phyloP scores from a whole-genome alignment of 92 coral and sea anemone species.

The Chrysogorgia sp. region DNA sequence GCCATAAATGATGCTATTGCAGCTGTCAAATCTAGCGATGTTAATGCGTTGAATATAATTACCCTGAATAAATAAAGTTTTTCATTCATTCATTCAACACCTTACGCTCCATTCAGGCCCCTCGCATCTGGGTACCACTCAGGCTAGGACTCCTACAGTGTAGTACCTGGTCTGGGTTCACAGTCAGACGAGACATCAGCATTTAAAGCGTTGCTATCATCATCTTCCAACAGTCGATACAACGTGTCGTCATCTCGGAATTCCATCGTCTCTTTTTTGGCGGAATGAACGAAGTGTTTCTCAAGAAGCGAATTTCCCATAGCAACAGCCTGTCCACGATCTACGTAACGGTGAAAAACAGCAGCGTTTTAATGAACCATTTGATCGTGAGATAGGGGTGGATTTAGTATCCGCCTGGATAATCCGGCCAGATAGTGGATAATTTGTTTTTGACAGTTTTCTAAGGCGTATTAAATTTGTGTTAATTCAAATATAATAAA shows the following conservation, averaged over 20 bases:
- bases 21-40: neutral
- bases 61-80: no score
- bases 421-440: no score
- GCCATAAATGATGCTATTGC: no score
- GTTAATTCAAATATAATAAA: no score
- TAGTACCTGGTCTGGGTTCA: constrained; percentile 81
- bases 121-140: neutral
- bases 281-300: constrained; percentile 78
- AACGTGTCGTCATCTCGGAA: constrained; percentile 80
- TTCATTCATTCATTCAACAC: no score
- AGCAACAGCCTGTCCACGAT: constrained; percentile 76
- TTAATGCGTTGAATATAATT: no score
- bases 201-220: constrained; percentile 89
- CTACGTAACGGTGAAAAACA: constrained; percentile 43
- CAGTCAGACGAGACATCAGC: constrained; percentile 87
- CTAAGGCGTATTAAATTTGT: no score
- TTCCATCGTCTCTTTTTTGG: constrained; percentile 64
- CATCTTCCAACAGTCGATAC: constrained; percentile 89
- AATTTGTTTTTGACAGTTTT: no score
- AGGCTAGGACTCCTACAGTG: neutral
- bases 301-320: constrained; percentile 88
- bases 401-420: no score
- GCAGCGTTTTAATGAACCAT: neutral
- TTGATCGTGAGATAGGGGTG: neutral
- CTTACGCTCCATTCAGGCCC: no score